Evolutionary conservation across 92 coral and sea anemone species (phyloP), one percentile per base, ranked within the genome.

Genomic region (Pocillopora grandis): DNA sequence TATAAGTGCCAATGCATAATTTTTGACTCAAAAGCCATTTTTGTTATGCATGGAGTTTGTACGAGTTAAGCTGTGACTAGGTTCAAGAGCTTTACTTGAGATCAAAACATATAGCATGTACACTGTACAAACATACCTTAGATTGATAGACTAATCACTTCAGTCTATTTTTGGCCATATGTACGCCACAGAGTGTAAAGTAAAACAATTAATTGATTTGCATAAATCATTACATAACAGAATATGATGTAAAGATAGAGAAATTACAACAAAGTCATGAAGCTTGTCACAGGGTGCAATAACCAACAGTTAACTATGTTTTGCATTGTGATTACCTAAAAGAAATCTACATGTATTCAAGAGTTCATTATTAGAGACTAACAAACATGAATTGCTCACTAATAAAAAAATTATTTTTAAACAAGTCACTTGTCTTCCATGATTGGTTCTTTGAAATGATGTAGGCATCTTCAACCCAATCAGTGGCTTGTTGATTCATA

Each of bases 1-100:
- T 73, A 73, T 73, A 27, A 73, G 77, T 73, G 77, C 77, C 77
- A 73, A 16, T 73, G 77, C 77, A 55, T 55, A 73, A 73, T 73
- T 73, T 48, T 42, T 42, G 4, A 42, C 52, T 42, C 52, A 42
- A 42, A 42, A 42, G 52, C 52, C 52, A 42, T 42, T 42, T 42
- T 42, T 42, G 8, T 42, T 7, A 42, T 7, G 8, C 0, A 42
- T 7, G 7, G 52, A 0, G 52, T 42, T 42, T 42, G 0, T 42
- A 42, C 2, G 52, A 42, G 8, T 42, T 42, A 42, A 42, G 52
- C 7, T 42, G 52, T 71, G 76, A 42, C 6, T 42, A 42, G 52
- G 52, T 42, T 42, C 52, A 42, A 42, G 52, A 42, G 52, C 7
- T 42, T 42, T 42, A 42, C 2, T 2, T 71, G 49, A 55, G 37